Base-by-base conservation (phyloP, 2,113 vertebrate species). In the Pardalotus punctatus region DNA sequence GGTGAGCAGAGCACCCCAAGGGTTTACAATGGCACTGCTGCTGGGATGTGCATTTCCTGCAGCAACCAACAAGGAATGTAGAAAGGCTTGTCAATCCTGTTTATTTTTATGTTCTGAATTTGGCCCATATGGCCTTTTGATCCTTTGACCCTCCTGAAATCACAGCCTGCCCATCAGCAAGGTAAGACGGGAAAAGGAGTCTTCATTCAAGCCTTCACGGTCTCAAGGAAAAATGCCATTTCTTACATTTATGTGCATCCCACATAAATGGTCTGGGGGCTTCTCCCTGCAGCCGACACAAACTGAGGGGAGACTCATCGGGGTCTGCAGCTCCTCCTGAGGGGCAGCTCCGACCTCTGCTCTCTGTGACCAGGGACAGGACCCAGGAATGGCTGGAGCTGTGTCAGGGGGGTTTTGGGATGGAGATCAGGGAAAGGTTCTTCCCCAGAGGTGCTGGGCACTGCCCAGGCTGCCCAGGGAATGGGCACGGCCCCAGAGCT, bases 321-420 rank as follows among this genome's bases (percentile, higher is more conserved):
- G 60, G 60, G 43, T 3, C 51, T 51, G 51, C 66, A 81, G 67
- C 67, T 64, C 67, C 51, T 50, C 31, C 22, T 0, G 6, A 51
- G n/a, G 22, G 48, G 48, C 47, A 62, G 76, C 76, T 72, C 76
- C 0, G 0, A 6, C 23, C 67, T 23, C 25, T 72, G 66, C 57
- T 42, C 42, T 1, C 24, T 57, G 36, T 2, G 86, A 36, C 42
- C 67, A 43, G 36, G 33, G 51, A 38, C 36, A 73, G 60, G 1
- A 38, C 2, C 25, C 27, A 28, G 33, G 35, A 38, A 4, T 0
- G 1, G 12, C 58, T 43, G 42, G 25, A 27, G 76, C 7, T 42
- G 57, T 2, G 57, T 3, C 35, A 80, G 42, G 31, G 25, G 2
- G 4, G 47, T n/a, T 0, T n/a, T 1, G 4, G 61, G 31, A 0